A percentile compares a stretch with the other conserved stretches of the same genome.
Evolutionary conservation across 2,113 vertebrate genomes (phyloP).

Genomic region (Silurus glanis): DNA sequence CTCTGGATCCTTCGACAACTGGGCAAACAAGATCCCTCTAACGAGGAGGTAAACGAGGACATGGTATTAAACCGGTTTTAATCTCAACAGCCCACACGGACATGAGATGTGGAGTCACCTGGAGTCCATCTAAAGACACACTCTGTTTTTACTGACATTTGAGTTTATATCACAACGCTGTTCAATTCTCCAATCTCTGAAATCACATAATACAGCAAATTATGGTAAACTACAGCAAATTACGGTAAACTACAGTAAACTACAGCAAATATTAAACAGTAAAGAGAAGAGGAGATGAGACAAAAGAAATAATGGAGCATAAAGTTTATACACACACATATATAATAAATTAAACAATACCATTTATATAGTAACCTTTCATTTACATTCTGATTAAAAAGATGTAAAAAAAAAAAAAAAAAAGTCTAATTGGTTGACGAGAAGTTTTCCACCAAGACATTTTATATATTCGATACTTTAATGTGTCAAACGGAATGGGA

Average conservation of each 20-base stretch:
- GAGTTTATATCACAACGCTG: not conserved
- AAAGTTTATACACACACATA: no score
- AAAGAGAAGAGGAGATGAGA: no score
- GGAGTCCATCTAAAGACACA: not conserved
- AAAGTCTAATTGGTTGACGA: not conserved
- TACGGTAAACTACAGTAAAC: no score
- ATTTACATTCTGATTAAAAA: not conserved
- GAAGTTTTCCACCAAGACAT: no score
- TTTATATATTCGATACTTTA: no score
- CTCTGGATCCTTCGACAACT: slow-evolving; percentile 96
- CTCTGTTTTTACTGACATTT: not conserved
- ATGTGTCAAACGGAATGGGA: no score
- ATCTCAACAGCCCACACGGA: no score
- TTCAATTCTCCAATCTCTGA: not conserved
- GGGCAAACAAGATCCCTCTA: slow-evolving; percentile 91
- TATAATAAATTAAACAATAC: no score
- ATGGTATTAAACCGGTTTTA: not conserved
- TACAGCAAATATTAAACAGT: no score
- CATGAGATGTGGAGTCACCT: not conserved
- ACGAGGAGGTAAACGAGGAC: slow-evolving; percentile 80
- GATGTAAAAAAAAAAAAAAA: not conserved
- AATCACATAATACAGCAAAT: not conserved
- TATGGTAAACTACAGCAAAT: no score
- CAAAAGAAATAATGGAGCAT: no score
- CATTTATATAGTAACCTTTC: not conserved